Evolutionary conservation across 2,797 vertebrate genomes (phyloP), one percentile per base, ranked within the genome.

Genomic region (Myripristis murdjan): DNA sequence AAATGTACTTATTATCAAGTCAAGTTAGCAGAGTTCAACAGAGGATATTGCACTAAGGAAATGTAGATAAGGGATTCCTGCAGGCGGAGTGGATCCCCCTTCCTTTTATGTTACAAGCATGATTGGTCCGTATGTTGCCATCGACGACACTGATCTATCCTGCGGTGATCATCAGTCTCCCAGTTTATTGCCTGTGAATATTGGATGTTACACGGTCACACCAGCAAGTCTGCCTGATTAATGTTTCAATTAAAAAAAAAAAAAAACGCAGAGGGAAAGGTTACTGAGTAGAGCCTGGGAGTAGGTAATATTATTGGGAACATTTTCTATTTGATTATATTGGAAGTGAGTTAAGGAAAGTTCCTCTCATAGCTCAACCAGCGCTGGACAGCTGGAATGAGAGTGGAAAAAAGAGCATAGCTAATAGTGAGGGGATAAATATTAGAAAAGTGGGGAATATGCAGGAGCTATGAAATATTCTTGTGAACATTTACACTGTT

Each of bases 11-110:
- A 68, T 89, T 81, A 89, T 89, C 77, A 14, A 55, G 64, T 26
- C 65, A 74, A 80, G 71, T 75, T 12, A 46, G 87, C 85, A 41
- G 70, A 72, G 79, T 74, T 76, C 79, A 86, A 61, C 73, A 56
- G 69, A 79, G 79, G 82, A 77, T 70, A 71, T 60, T 70, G 80
- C 79, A 69, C 44, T 62, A 65, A 87, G 64, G 68, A 59, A 60
- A 78, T 79, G 79, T 88, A 77, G 82, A 72, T 64, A 10, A 37
- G 64, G 64, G 52, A 72, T 70, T 81, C 87, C 86, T 90, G 82
- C 79, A 87, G 89, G 80, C 89, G 87, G 83, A 87, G 87, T 79
- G 87, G 79, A 81, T 83, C 86, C 77, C 88, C 82, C 81, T 89
- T 82, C 79, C 77, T n/a, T 79, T 70, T 78, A 60, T 72, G 73